Evolutionary conservation across 1,140 invertebrate species (phyloP).

Genomic region (Euura lappo): DNA sequence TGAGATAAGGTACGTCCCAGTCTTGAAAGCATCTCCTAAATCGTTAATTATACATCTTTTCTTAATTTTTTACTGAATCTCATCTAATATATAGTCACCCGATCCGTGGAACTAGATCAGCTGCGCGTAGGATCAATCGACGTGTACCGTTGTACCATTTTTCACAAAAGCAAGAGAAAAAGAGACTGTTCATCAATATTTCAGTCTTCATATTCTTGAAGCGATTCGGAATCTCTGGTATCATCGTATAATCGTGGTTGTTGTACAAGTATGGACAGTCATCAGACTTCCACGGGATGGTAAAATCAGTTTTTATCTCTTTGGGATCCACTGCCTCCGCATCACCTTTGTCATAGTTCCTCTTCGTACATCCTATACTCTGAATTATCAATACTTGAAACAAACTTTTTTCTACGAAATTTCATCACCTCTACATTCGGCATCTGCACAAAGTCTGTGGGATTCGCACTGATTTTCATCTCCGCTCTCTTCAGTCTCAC

Average conservation of each 20-base stretch:
- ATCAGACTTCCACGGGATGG: neutral
- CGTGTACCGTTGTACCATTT: slow-evolving; percentile 49
- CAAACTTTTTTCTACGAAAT: too few species aligned
- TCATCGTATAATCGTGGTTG: slow-evolving; percentile 2
- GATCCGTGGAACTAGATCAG: slow-evolving; percentile 42
- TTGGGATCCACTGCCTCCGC: too few species aligned
- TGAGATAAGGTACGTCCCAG: slow-evolving; percentile 57
- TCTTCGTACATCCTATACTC: too few species aligned
- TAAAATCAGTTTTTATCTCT: neutral
- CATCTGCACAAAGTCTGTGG: neutral
- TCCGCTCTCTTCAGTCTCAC: neutral
- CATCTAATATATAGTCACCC: slow-evolving; percentile 27
- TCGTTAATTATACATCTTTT: neutral
- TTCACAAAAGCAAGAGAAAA: slow-evolving; percentile 47
- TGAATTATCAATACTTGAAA: too few species aligned
- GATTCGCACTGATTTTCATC: neutral
- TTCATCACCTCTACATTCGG: too few species aligned
- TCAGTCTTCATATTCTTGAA: neutral
- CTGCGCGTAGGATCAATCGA: slow-evolving; percentile 47
- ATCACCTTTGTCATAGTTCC: too few species aligned
- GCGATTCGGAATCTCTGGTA: slow-evolving; percentile 13
- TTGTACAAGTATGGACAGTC: slow-evolving; percentile 12
- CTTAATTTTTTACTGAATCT: neutral
- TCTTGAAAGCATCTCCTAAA: slow-evolving; percentile 53
- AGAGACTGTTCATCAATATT: slow-evolving; percentile 34